Evolutionary conservation across 30 jellyfish, hydroid and myxozoan species (phyloP), one percentile per base, ranked within the genome.

Genomic region (Hydractinia symbiolongicarpus): DNA sequence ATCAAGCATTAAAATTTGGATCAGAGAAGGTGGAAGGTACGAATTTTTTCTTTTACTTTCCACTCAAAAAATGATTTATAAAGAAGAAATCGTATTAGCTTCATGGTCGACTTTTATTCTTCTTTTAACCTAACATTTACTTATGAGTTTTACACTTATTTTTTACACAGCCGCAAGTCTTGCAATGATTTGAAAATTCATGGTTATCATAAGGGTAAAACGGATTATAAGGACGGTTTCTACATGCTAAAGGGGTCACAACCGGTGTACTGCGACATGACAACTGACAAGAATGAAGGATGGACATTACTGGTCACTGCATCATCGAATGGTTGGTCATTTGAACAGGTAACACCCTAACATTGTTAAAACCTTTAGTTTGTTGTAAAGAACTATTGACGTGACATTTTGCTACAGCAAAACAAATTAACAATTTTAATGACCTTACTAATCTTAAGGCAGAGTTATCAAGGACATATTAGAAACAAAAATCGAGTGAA

Each of bases 291-390:
- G 2, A 83, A 89, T 9, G 90, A 73, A 66, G 99, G 91, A 16
- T 94, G 99, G 99, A 94, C 99, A 9, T 84, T 94, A 4, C 87
- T 94, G 19, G 95, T 94, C 49, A 81, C 99, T 49, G 74, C 96
- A 72, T 78, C 61, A 4, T 15, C 72, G 57, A 80, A 80, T 51
- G 86, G 84, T 52, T 90, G 97, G 97, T 83, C 94, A 13, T 58
- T 50, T 14, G 78, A 77, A 4, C 96, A 86, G 95, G 97, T 90
- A 56, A 55, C 44, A 30, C 44, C 44, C 44, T 30, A 0, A 30
- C 44, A 30, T 30, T 30, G 2, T 1, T 30, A 30, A 30, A 1
- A 30, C 44, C 44, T 30, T 30, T n/a, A n/a, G n/a, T n/a, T n/a
- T n/a, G n/a, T n/a, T n/a, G n/a, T n/a, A n/a, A n/a, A n/a, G n/a